phyloP scores from a whole-genome alignment of 2,797 vertebrate species.

The Neosalanx taihuensis region DNA sequence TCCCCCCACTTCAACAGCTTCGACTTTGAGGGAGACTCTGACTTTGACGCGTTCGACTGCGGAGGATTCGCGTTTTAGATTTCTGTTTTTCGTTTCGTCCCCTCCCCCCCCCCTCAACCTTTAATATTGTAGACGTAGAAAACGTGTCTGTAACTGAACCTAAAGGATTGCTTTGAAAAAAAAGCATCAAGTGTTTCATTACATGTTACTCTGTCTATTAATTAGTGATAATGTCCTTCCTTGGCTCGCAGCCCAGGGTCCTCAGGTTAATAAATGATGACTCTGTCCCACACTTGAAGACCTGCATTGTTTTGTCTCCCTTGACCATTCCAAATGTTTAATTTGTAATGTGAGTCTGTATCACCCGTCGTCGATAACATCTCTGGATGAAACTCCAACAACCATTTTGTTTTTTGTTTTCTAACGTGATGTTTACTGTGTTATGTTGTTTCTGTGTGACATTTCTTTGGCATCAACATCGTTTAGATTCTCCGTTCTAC shows the following conservation, averaged over 20 bases:
- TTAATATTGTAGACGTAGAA: background rate
- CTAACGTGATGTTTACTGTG: background rate
- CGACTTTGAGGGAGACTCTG: conserved; percentile 80
- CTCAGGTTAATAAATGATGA: conserved; percentile 58
- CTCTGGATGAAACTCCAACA: background rate
- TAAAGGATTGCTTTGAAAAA: conserved; percentile 21
- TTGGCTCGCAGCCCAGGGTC: conserved; percentile 43
- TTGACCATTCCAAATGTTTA: conserved; percentile 33
- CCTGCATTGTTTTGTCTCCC: conserved; percentile 38
- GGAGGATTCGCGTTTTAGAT: conserved; percentile 79
- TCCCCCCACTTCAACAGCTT: conserved; percentile 76
- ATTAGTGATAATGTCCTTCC: conserved; percentile 47
- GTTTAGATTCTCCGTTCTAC: background rate
- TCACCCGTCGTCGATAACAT: background rate
- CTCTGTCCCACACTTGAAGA: conserved; percentile 35
- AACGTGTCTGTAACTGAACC: conserved; percentile 7
- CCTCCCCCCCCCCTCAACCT: background rate
- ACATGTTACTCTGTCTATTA: conserved; percentile 33
- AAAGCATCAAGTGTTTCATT: conserved; percentile 21
- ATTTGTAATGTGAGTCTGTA: conserved; percentile 4
- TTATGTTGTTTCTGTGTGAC: conserved; percentile 5
- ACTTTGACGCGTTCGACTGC: conserved; percentile 81
- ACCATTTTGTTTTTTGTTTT: conserved; percentile 13
- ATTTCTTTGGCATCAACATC: background rate
- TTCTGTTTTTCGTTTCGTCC: background rate